Base-by-base conservation (phyloP, 2,797 vertebrate species). In the Macropodus opercularis region DNA sequence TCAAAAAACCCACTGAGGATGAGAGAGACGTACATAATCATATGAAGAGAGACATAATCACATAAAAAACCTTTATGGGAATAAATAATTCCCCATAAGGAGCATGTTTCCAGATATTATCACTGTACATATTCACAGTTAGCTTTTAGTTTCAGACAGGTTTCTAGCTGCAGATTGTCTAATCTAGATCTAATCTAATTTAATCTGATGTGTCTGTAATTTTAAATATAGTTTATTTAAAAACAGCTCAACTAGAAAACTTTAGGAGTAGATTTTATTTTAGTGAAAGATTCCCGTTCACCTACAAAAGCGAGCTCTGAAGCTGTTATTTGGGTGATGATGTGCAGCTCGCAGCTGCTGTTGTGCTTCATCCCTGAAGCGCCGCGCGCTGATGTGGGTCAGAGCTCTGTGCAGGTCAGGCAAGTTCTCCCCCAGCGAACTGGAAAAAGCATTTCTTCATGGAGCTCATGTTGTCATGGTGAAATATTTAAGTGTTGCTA, bases 1-100 rank as follows among this genome's bases (percentile, higher is more conserved):
- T n/a, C n/a, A n/a, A 65, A 53, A 72, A 62, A 54, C 39, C 14
- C 27, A 38, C 36, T 38, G 13, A 18, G 36, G 38, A 19, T 8
- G 6, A 61, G 19, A 19, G 52, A 39, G 22, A 47, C 31, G 9
- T 42, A 23, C 27, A 15, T 13, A 27, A 1, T 34, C 31, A 31
- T 42, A n/a, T n/a, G n/a, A n/a, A n/a, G n/a, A n/a, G n/a, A n/a
- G n/a, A n/a, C n/a, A n/a, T n/a, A 61, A 47, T 24, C 14, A 29
- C 5, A 59, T 12, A 36, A n/a, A 40, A 27, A 19, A 8, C 14
- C 22, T 17, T 54, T 24, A 29, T 6, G 42, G 15, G 19, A n/a
- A 31, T 2, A 34, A 10, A 43, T 49, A 0, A 31, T 24, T 43
- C 22, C n/a, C 15, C 8, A 24, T n/a, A 43, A 15, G n/a, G 22